These are phyloP conservation scores for Tinamus major DNA, from an alignment of 2,797 vertebrate genomes.

Conservation along the genomic window DNA sequence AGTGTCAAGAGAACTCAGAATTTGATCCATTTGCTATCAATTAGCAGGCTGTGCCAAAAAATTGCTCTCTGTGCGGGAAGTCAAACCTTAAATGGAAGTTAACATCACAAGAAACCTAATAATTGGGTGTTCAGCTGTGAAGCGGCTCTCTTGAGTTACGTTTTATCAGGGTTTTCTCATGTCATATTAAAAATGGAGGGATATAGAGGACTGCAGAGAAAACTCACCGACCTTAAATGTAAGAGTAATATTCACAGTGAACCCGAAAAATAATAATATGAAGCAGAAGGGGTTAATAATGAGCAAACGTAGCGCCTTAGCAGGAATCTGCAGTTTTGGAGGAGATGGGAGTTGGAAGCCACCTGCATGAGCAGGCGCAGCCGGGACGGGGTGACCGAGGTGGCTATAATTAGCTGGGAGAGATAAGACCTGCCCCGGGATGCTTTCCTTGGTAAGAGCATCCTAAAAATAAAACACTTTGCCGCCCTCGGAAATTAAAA, in stretches of 20 bases:
- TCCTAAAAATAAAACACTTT: slow-evolving; percentile 82
- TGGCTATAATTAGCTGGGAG: slow-evolving; percentile 81
- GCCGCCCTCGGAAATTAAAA: slow-evolving; percentile 75
- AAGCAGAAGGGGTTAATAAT: slow-evolving; percentile 16
- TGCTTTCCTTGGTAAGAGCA: slow-evolving; percentile 79
- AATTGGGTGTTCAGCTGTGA: neutral
- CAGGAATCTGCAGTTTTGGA: slow-evolving; percentile 41
- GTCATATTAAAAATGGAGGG: neutral
- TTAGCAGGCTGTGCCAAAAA: neutral
- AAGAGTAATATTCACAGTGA: neutral
- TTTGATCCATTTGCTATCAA: neutral
- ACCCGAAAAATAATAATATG: neutral
- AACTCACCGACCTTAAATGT: slow-evolving; percentile 34
- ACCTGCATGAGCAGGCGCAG: neutral
- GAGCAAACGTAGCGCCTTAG: slow-evolving; percentile 27
- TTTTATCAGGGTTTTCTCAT: neutral
- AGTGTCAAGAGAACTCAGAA: neutral
- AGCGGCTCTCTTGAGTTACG: neutral
- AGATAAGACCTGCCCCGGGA: slow-evolving; percentile 79
- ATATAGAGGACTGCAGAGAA: neutral
- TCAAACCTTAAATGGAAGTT: neutral
- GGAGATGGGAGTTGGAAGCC: slow-evolving; percentile 52
- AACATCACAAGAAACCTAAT: neutral
- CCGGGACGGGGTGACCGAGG: slow-evolving; percentile 33
- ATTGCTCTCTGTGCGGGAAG: neutral